A percentile compares a stretch with the other conserved stretches of the same genome.
Conservation (phyloP, 2,888 invertebrate genomes). For the Panopea generosa region DNA sequence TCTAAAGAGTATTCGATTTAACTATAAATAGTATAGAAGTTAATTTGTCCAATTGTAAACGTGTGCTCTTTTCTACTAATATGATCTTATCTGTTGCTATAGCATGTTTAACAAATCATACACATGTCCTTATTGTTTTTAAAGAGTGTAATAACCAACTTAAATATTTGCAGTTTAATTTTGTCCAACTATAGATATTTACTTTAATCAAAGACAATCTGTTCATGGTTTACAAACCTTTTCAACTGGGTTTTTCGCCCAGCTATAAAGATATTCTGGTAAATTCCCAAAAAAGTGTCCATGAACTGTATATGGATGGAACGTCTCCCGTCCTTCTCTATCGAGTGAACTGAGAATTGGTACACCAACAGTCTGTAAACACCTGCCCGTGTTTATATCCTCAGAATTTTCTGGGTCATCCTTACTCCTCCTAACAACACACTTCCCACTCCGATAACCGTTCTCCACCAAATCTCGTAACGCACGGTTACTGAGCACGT, state of each 20-base stretch:
- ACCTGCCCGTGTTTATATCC: conserved; percentile 96
- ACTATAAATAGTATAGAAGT: no score
- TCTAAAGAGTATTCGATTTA: no score
- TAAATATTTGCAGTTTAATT: no score
- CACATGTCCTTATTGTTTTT: no score
- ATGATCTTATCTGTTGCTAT: no score
- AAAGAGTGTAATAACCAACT: no score
- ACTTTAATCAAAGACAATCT: no score
- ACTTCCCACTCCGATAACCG: conserved; percentile 88
- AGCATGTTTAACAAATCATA: no score
- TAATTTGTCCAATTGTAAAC: no score
- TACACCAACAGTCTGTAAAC: conserved; percentile 94
- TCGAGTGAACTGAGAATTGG: conserved; percentile 95
- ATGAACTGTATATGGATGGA: conserved; percentile 94
- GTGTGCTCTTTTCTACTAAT: no score
- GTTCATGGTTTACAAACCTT: no score
- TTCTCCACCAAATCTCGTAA: conserved; percentile 90
- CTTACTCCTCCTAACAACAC: conserved; percentile 88
- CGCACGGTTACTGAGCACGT: conserved; percentile 95
- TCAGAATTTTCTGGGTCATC: conserved; percentile 88
- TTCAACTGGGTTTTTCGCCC: conserved; percentile 52
- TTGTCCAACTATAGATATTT: no score
- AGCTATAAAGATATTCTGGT: conserved; percentile 61
- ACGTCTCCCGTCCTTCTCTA: conserved; percentile 92
- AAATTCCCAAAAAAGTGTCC: conserved; percentile 60